These are phyloP conservation scores for Athene cunicularia DNA, from an alignment of 2,113 vertebrate genomes.

Conservation along the genomic window DNA sequence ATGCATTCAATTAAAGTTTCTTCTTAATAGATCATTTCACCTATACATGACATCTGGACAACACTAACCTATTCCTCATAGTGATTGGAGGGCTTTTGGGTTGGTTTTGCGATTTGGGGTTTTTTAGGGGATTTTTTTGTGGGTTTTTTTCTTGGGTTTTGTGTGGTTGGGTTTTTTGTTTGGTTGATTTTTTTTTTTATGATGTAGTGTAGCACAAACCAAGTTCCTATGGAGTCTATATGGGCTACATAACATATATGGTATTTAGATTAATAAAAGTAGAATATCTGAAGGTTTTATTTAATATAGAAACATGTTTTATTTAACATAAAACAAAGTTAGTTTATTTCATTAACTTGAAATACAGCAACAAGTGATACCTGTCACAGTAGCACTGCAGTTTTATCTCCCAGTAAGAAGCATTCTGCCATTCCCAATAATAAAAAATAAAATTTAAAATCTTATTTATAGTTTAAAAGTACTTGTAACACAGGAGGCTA, in stretches of 20 bases:
- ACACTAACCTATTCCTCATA: neutral
- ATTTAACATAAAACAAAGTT: neutral
- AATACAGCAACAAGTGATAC: neutral
- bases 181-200: neutral
- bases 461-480: neutral
- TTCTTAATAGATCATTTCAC: neutral
- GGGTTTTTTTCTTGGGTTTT: neutral
- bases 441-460: neutral
- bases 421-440: neutral
- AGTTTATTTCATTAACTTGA: neutral
- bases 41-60: neutral
- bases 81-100: fast-evolving
- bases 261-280: neutral
- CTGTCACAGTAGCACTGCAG: neutral
- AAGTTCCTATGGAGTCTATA: neutral
- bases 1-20: too few relatives aligned
- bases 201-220: neutral
- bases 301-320: neutral
- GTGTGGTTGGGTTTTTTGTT: neutral
- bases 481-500: neutral
- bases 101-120: too few relatives aligned
- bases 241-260: neutral
- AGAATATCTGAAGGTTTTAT: neutral
- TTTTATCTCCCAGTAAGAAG: neutral
- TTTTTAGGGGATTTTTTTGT: neutral